A percentile compares a stretch with the other conserved stretches of the same genome.
These are phyloP conservation scores for Eupithecia tripunctaria DNA, from an alignment of 2,888 invertebrate species.

Conservation along the genomic window DNA sequence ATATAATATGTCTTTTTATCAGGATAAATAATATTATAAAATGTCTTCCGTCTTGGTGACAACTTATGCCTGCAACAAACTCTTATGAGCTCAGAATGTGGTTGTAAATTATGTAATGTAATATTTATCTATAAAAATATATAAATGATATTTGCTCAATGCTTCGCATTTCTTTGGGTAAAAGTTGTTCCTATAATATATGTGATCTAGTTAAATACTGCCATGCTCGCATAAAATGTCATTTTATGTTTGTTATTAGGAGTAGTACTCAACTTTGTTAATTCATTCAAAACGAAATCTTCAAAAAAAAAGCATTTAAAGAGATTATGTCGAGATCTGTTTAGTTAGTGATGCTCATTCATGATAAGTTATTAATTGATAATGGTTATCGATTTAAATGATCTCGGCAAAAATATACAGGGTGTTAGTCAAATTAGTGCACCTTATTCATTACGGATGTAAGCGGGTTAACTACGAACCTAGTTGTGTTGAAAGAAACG, in stretches of 20 bases:
- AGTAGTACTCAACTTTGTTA: not conserved
- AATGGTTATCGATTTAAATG: conserved; percentile 16
- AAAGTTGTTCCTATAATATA: conserved; percentile 32
- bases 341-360: conserved; percentile 13
- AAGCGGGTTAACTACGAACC: too few species aligned
- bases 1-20: not conserved
- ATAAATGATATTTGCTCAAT: conserved; percentile 30
- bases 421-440: too few species aligned
- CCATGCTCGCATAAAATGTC: conserved; percentile 11
- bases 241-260: not conserved
- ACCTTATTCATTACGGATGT: too few species aligned
- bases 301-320: not conserved
- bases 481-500: too few species aligned
- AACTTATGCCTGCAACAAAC: not conserved
- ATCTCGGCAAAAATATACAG: conserved; percentile 21
- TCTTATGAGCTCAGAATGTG: conserved; percentile 23
- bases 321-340: conserved; percentile 34
- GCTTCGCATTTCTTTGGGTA: conserved; percentile 8
- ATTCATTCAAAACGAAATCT: not conserved
- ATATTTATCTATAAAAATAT: conserved; percentile 18
- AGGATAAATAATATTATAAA: not conserved
- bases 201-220: conserved; percentile 15
- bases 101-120: conserved; percentile 21
- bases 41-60: conserved; percentile 9
- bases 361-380: conserved; percentile 23